These are phyloP conservation scores for Trichopria drosophilae DNA, from an alignment of 2,888 invertebrate genomes.

Conservation along the genomic window DNA sequence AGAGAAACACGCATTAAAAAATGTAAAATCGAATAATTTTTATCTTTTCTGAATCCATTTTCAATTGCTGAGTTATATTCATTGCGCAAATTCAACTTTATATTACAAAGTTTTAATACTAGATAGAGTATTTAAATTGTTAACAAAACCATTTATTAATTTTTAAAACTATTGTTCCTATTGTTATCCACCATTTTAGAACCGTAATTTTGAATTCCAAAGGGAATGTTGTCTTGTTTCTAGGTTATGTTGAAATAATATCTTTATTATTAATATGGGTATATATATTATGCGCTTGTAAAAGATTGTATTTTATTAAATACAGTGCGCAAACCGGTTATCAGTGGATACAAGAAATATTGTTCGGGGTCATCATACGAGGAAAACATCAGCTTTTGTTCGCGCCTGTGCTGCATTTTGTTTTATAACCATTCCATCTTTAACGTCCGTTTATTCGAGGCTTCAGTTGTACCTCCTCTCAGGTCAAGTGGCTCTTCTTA, in stretches of 20 bases:
- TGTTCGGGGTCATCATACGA: constrained; percentile 74
- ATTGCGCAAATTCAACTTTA: too few relatives aligned
- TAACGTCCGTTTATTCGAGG: constrained; percentile 76
- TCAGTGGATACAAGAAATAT: constrained; percentile 71
- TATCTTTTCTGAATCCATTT: too few relatives aligned
- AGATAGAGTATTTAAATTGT: too few relatives aligned
- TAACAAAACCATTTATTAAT: constrained; percentile 1
- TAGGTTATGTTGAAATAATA: too few relatives aligned
- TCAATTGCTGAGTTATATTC: too few relatives aligned
- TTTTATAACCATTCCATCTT: constrained; percentile 95
- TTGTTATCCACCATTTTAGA: not conserved
- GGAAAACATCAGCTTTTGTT: constrained; percentile 82
- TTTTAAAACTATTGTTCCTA: not conserved
- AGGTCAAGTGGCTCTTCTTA: constrained; percentile 85
- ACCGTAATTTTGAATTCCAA: constrained; percentile 1
- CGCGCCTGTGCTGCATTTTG: constrained; percentile 94
- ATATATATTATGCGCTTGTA: too few relatives aligned
- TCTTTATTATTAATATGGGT: too few relatives aligned
- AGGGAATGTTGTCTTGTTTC: too few relatives aligned
- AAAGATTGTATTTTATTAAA: too few relatives aligned
- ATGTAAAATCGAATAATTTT: too few relatives aligned
- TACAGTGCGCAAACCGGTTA: constrained; percentile 78
- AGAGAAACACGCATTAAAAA: too few relatives aligned
- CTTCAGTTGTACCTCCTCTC: constrained; percentile 84
- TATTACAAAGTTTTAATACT: too few relatives aligned